Percentiles rank a stretch among this genome's conserved stretches.
Conservation (phyloP, 2,888 invertebrate species). For the Yponomeuta cagnagella region DNA sequence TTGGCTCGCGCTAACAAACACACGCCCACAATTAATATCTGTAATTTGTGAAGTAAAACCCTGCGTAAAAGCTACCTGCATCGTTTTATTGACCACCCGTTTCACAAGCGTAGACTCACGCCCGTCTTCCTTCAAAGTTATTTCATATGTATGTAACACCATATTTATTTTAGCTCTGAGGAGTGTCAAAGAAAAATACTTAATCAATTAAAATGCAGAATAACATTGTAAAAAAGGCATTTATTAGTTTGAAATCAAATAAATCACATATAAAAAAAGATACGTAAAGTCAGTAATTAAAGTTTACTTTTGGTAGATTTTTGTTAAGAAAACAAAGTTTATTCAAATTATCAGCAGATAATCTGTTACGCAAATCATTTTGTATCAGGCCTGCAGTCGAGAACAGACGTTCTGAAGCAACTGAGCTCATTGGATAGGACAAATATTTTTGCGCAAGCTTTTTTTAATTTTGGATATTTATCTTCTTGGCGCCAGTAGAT, state of each 20-base stretch:
- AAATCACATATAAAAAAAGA: too few species aligned
- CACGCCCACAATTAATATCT: too few species aligned
- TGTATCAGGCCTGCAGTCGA: slow-evolving; percentile 22
- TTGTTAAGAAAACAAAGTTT: slow-evolving; percentile 23
- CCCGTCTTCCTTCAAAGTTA: slow-evolving; percentile 10
- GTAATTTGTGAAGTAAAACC: too few species aligned
- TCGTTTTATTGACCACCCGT: too few species aligned
- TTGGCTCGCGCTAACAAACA: too few species aligned
- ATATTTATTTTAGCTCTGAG: slow-evolving; percentile 11
- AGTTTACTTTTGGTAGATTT: slow-evolving; percentile 20
- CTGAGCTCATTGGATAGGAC: slow-evolving; percentile 22
- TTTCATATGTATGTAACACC: slow-evolving; percentile 9
- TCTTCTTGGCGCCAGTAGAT: slow-evolving; percentile 23
- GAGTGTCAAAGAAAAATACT: slow-evolving; percentile 2
- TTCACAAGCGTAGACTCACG: not conserved
- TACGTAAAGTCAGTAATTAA: too few species aligned
- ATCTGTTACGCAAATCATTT: slow-evolving; percentile 20
- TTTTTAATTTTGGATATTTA: slow-evolving; percentile 24
- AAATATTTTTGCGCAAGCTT: slow-evolving; percentile 24
- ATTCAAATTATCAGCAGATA: slow-evolving; percentile 20
- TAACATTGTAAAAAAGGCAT: slow-evolving; percentile 11
- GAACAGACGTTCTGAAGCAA: slow-evolving; percentile 24
- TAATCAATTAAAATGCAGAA: slow-evolving; percentile 14
- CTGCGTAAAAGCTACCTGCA: too few species aligned
- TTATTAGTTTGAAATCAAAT: slow-evolving; percentile 6